Percentiles rank a stretch among this genome's conserved stretches.
phyloP scores from a whole-genome alignment of 2,113 vertebrate species.

The Syngnathus scovelli region DNA sequence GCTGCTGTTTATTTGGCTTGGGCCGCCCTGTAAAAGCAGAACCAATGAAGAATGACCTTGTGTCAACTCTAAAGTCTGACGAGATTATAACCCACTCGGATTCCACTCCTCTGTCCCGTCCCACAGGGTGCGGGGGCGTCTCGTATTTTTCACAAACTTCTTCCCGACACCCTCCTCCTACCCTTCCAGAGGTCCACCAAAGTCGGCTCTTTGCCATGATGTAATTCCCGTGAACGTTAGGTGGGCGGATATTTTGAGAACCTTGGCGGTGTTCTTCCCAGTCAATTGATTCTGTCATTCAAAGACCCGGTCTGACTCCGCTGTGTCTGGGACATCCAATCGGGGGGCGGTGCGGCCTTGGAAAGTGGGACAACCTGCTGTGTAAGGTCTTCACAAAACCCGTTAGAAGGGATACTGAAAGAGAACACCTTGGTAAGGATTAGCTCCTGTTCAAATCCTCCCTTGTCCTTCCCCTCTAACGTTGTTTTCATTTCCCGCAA shows the following conservation, averaged over 20 bases:
- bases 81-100: slow-evolving; percentile 39
- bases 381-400: slow-evolving; percentile 73
- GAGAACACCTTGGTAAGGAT: slow-evolving; percentile 73
- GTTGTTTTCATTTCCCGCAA: slow-evolving; percentile 71
- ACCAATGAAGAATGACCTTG: slow-evolving; percentile 59
- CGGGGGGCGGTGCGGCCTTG: slow-evolving; percentile 58
- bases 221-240: slow-evolving; percentile 72
- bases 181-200: slow-evolving; percentile 3
- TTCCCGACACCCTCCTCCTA: not conserved
- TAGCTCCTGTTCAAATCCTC: slow-evolving; percentile 47
- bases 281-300: slow-evolving; percentile 74
- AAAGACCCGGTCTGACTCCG: slow-evolving; percentile 68
- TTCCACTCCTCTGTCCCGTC: slow-evolving; percentile 34
- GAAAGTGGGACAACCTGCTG: slow-evolving; percentile 68
- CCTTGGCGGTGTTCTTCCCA: slow-evolving; percentile 65
- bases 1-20: slow-evolving; percentile 66
- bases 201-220: slow-evolving; percentile 59
- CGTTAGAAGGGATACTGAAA: slow-evolving; percentile 73
- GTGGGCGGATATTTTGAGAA: slow-evolving; percentile 68
- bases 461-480: slow-evolving; percentile 45
- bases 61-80: slow-evolving; percentile 47
- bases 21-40: slow-evolving; percentile 56
- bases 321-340: slow-evolving; percentile 77
- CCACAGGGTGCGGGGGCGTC: slow-evolving; percentile 25
- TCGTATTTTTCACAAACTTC: slow-evolving; percentile 30